phyloP scores from a whole-genome alignment of 1,140 invertebrate genomes.

The Amyelois transitella region DNA sequence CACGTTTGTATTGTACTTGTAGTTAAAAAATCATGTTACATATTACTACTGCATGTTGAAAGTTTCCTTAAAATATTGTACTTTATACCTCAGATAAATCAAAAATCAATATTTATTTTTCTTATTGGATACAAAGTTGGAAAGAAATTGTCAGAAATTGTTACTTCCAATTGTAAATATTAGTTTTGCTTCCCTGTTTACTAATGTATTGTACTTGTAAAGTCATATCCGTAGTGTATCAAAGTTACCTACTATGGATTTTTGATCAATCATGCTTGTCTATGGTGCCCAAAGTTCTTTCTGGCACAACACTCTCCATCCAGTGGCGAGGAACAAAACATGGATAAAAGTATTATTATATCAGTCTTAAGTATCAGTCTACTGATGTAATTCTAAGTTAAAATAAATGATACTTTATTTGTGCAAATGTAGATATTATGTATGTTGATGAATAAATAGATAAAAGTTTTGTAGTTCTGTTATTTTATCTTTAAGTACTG shows the following conservation, averaged over 20 bases:
- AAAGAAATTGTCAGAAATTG: conserved; percentile 7
- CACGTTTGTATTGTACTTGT: neutral
- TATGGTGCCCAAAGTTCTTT: neutral
- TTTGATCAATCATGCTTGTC: neutral
- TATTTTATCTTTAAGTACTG: conserved; percentile 26
- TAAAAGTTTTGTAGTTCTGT: conserved; percentile 44
- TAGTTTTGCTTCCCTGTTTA: conserved; percentile 57
- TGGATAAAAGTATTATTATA: conserved; percentile 55
- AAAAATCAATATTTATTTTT: conserved; percentile 11
- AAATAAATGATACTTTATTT: conserved; percentile 56
- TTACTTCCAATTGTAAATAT: conserved; percentile 65
- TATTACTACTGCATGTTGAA: neutral
- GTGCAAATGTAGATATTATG: conserved; percentile 74
- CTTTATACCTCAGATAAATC: conserved; percentile 6
- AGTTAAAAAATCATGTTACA: neutral
- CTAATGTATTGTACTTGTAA: conserved; percentile 67
- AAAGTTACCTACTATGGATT: conserved; percentile 6
- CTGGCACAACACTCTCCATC: neutral
- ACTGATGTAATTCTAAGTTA: conserved; percentile 66
- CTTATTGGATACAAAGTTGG: neutral
- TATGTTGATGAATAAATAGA: conserved; percentile 74
- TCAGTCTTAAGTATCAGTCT: conserved; percentile 47
- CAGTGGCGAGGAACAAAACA: neutral
- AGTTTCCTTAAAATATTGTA: neutral
- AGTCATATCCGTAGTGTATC: conserved; percentile 38